These are phyloP conservation scores for Nanorana parkeri DNA, from an alignment of 2,113 vertebrate genomes.

Conservation along the genomic window DNA sequence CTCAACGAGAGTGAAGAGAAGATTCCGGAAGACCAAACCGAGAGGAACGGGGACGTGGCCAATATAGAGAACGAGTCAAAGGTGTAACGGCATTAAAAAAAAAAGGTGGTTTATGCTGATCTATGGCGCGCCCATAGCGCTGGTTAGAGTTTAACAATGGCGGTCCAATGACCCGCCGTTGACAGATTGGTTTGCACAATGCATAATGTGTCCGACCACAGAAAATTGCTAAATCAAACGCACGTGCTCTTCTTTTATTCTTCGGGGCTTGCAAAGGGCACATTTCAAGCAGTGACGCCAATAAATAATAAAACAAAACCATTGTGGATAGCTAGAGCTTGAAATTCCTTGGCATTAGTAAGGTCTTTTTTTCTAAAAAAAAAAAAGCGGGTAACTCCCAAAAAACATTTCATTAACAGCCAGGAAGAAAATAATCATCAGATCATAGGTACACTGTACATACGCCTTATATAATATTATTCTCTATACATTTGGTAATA, in stretches of 20 bases:
- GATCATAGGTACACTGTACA: constrained; percentile 77
- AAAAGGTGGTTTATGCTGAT: constrained; percentile 25
- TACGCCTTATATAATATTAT: constrained; percentile 86
- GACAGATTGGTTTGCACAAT: constrained; percentile 56
- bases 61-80: constrained; percentile 95
- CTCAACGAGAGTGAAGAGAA: constrained; percentile 82
- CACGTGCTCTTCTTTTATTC: constrained; percentile 28
- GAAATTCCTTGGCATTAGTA: not conserved
- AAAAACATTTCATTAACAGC: constrained; percentile 56
- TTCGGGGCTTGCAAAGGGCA: constrained; percentile 20
- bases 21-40: constrained; percentile 77
- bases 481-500: constrained; percentile 78
- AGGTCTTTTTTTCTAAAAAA: not conserved
- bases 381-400: constrained; percentile 12
- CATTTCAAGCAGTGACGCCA: constrained; percentile 35
- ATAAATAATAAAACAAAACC: not conserved
- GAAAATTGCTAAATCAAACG: not conserved
- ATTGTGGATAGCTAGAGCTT: constrained; percentile 29
- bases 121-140: constrained; percentile 49
- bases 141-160: constrained; percentile 64
- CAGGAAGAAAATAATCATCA: constrained; percentile 64
- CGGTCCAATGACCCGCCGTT: constrained; percentile 54
- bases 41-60: constrained; percentile 91
- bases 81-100: constrained; percentile 73
- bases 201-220: constrained; percentile 41